Percentiles rank a stretch among this genome's conserved stretches.
Evolutionary conservation across 2,888 invertebrate genomes (phyloP).

Genomic region (Drosophila formosana): DNA sequence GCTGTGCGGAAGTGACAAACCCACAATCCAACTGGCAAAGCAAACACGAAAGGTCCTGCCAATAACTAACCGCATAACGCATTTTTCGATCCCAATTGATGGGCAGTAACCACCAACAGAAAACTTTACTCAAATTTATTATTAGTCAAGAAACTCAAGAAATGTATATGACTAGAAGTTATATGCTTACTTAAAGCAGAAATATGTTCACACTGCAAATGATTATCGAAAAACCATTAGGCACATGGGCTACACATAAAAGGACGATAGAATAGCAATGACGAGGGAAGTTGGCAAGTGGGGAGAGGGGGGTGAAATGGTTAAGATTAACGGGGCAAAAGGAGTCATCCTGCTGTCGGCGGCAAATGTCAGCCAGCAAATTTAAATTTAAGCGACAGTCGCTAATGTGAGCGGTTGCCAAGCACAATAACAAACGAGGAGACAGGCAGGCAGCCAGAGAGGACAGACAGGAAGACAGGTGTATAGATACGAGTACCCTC

Average conservation of each 20-base stretch:
- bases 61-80: constrained; percentile 37
- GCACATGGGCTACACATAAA: constrained; percentile 33
- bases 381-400: constrained; percentile 75
- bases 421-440: constrained; percentile 13
- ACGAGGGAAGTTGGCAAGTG: not conserved
- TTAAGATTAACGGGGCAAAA: constrained; percentile 48
- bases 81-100: constrained; percentile 19
- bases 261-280: constrained; percentile 46
- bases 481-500: constrained; percentile 45
- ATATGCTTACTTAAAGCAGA: constrained; percentile 2
- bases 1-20: constrained; percentile 39
- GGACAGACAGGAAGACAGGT: constrained; percentile 28
- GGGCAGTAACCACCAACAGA: constrained; percentile 22
- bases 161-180: not conserved
- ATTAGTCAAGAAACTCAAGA: constrained; percentile 9
- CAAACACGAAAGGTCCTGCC: constrained; percentile 23
- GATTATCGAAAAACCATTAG: constrained; percentile 72
- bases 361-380: constrained; percentile 65
- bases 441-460: not conserved
- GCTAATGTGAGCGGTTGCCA: constrained; percentile 61
- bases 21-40: constrained; percentile 6
- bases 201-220: constrained; percentile 36
- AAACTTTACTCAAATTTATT: no score
- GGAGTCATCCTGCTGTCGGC: constrained; percentile 42
- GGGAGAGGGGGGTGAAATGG: constrained; percentile 16